Evolutionary conservation across 2,113 vertebrate species (phyloP), one percentile per base, ranked within the genome.

Genomic region (Lasiurus borealis): DNA sequence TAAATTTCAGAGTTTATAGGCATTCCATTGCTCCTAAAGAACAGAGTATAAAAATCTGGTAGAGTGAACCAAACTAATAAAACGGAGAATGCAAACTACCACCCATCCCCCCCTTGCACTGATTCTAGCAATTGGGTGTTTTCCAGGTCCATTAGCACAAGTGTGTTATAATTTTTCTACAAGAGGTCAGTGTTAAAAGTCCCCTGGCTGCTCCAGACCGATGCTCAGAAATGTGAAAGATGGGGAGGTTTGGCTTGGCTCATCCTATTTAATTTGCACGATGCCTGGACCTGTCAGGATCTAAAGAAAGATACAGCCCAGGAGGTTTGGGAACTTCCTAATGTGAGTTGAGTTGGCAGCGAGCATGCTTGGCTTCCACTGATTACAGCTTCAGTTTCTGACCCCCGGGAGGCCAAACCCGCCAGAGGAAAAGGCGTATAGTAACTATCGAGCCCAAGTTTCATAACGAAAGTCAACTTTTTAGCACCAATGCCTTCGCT

Each of bases 61-160:
- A 88, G 83, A 96, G 88, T 14, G 86, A 96, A 97, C 94, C 88
- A 97, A 98, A 93, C 83, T 92, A 95, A 97, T 97, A 97, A 97
- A 98, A 96, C 72, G 48, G 87, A 91, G 75, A 86, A 94, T 88
- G 86, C 91, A 97, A 97, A 97, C 93, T 81, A 95, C 31, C 27
- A 14, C 68, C 50, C 68, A 62, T 62, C 81, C 19, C 66, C n/a
- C 34, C 21, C 27, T 15, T 31, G 85, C 34, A 78, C 82, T 52
- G 90, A 95, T 84, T 90, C 95, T 78, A 96, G 94, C 80, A 91
- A n/a, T 73, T 96, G 95, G 84, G 87, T 69, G 31, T 3, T 71
- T 96, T 97, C 96, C 97, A 97, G 86, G 75, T 40, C 93, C 86
- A 96, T 97, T 97, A 97, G 95, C 46, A 88, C 62, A 90, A 95